Evolutionary conservation across 1,140 invertebrate genomes (phyloP), one percentile per base, ranked within the genome.

Genomic region (Dufourea novaeangliae): DNA sequence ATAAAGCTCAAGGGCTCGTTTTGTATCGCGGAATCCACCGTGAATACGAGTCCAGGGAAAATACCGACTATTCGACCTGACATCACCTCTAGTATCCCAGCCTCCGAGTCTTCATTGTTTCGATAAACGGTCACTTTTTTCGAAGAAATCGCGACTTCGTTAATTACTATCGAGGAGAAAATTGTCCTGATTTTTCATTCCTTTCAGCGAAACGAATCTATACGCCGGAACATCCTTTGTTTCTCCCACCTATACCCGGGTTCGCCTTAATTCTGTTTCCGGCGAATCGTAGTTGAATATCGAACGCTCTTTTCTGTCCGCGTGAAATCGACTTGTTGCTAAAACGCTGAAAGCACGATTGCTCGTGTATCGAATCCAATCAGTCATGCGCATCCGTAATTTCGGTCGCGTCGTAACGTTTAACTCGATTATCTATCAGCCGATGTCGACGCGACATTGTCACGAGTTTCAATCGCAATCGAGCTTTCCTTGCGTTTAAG

Each of bases 371-470:
- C 34, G 34, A 78, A 62, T 22, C 25, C 25, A 8, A n/a, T 79
- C 52, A 20, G 52, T 50, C 68, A 71, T 61, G 44, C 46, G 41
- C 64, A 81, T 66, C 52, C 62, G 71, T 78, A 63, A 72, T 52
- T 57, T 10, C 25, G 56, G 67, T 17, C 34, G 50, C 25, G 12
- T 57, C 34, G 52, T 14, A 20, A 52, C 6, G 64, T 8, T 46
- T 34, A 34, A 50, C 52, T 70, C 6, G 25, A 57, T 70, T 41
- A 22, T 37, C 14, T n/a, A n/a, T n/a, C n/a, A n/a, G n/a, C n/a
- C n/a, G n/a, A n/a, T n/a, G n/a, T n/a, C n/a, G n/a, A 8, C 34
- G 34, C 34, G 34, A 3, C 34, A n/a, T n/a, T n/a, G 34, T 37
- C 34, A 8, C 8, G 34, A 37, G 34, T 37, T 41, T 37, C 25